Conservation (phyloP, 2,888 invertebrate genomes). For the Idaea aversata region DNA sequence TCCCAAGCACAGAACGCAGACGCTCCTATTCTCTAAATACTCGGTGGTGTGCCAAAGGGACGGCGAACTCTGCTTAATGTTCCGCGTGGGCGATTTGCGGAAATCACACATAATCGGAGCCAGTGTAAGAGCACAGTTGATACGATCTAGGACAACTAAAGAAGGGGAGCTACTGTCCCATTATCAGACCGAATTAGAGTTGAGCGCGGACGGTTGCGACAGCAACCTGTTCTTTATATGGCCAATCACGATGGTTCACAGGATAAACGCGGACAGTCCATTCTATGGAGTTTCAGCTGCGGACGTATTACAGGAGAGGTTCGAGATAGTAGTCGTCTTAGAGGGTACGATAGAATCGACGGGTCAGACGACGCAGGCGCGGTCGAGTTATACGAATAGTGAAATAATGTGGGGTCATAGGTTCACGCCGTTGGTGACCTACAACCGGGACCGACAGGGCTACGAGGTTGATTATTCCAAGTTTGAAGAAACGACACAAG, state of each 20-base stretch:
- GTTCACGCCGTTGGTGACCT: slow-evolving; percentile 86
- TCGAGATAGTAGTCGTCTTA: slow-evolving; percentile 90
- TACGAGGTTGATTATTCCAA: slow-evolving; percentile 90
- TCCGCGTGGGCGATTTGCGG: slow-evolving; percentile 93
- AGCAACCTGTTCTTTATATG: slow-evolving; percentile 94
- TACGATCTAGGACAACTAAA: slow-evolving; percentile 89
- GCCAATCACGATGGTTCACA: slow-evolving; percentile 95
- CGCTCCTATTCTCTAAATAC: slow-evolving; percentile 91
- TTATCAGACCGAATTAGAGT: slow-evolving; percentile 87
- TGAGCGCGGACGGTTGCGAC: slow-evolving; percentile 87
- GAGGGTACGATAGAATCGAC: slow-evolving; percentile 92
- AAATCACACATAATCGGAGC: slow-evolving; percentile 95
- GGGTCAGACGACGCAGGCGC: slow-evolving; percentile 86
- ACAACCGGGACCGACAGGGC: slow-evolving; percentile 86
- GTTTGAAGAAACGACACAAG: slow-evolving; percentile 89
- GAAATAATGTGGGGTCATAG: slow-evolving; percentile 91
- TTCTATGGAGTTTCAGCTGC: slow-evolving; percentile 91
- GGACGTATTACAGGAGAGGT: slow-evolving; percentile 89
- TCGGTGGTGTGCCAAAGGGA: slow-evolving; percentile 92
- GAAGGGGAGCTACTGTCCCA: slow-evolving; percentile 92
- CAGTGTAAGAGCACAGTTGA: slow-evolving; percentile 90
- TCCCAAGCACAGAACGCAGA: slow-evolving; percentile 94
- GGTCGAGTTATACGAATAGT: slow-evolving; percentile 88
- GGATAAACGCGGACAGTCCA: slow-evolving; percentile 90
- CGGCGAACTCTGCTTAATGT: slow-evolving; percentile 90